These are phyloP conservation scores for Gari tellinella DNA, from an alignment of 2,888 invertebrate genomes.

Conservation along the genomic window DNA sequence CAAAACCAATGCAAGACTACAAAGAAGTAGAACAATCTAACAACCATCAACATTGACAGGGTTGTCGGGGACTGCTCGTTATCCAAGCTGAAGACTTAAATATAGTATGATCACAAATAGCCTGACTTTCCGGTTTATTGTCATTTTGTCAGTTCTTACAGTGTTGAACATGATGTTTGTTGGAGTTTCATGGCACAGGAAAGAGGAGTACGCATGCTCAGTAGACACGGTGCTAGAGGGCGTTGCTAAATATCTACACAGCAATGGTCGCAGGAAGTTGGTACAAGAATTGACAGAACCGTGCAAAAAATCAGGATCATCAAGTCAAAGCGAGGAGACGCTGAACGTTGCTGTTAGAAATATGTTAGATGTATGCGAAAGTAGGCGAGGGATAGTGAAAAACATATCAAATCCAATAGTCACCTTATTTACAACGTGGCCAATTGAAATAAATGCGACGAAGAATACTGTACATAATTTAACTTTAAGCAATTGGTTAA, in stretches of 20 bases:
- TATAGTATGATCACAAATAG: slow-evolving; percentile 33
- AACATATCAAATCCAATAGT: slow-evolving; percentile 39
- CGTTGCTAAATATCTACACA: slow-evolving; percentile 33
- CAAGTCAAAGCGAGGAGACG: slow-evolving; percentile 12
- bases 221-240: slow-evolving; percentile 49
- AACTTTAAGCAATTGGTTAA: slow-evolving; percentile 64
- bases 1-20: too few relatives aligned
- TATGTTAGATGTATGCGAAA: slow-evolving; percentile 28
- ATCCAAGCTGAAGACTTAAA: not conserved
- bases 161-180: slow-evolving; percentile 50
- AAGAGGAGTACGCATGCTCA: slow-evolving; percentile 33
- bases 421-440: slow-evolving; percentile 68
- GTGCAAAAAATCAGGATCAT: slow-evolving; percentile 21
- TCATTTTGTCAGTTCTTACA: slow-evolving; percentile 43
- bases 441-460: slow-evolving; percentile 24
- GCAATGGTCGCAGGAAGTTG: slow-evolving; percentile 32
- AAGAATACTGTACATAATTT: slow-evolving; percentile 53
- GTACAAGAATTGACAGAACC: slow-evolving; percentile 31
- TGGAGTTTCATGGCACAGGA: slow-evolving; percentile 41
- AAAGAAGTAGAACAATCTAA: too few relatives aligned
- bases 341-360: slow-evolving; percentile 36
- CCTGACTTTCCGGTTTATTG: slow-evolving; percentile 44
- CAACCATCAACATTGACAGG: too few relatives aligned
- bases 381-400: slow-evolving; percentile 1
- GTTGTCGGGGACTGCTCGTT: too few relatives aligned